Evolutionary conservation across 2,888 invertebrate genomes (phyloP), one percentile per base, ranked within the genome.

Genomic region (Aspidiotus rigidus): DNA sequence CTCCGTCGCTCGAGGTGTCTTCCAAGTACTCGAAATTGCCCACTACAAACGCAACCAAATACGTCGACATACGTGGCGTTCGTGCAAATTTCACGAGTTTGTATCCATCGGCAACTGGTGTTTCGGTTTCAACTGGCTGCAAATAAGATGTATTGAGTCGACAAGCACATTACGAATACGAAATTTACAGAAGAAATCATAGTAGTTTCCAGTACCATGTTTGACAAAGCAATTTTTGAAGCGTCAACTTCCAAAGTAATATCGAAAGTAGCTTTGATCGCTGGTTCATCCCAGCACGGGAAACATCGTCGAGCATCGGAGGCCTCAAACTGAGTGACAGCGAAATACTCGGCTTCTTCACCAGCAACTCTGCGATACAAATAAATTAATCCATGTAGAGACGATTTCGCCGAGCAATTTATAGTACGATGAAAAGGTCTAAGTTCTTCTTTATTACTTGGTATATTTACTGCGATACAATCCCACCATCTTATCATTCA

Each of bases 231-330:
- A 7, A 91, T 89, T 73, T 88, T 83, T 71, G 85, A 82, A 40
- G 93, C 91, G 7, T 73, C 74, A 67, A 93, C 91, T 71, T 86
- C 82, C 15, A 98, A 80, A 0, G 87, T 85, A 72, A 98, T 89
- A 77, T 94, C 90, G 79, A 97, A 98, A 1, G 91, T 93, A 1
- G 97, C 91, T 79, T 98, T 98, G 72, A 91, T 85, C 11, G 93
- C 91, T 9, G 97, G 98, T 79, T 98, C 98, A 79, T 98, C 97
- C 93, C 94, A 98, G 79, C 96, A 97, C 5, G 97, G 97, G 77
- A 98, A 97, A 77, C 94, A 93, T 74, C 90, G 83, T 69, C 97
- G 84, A 7, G 97, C 97, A 81, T 91, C 90, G 3, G 90, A 91
- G 0, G 92, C 83, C 78, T 92, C 90, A 77, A 95, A 96, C 79